Conservation (phyloP, 2,797 vertebrate species). For the Macroramphosus scolopax region DNA sequence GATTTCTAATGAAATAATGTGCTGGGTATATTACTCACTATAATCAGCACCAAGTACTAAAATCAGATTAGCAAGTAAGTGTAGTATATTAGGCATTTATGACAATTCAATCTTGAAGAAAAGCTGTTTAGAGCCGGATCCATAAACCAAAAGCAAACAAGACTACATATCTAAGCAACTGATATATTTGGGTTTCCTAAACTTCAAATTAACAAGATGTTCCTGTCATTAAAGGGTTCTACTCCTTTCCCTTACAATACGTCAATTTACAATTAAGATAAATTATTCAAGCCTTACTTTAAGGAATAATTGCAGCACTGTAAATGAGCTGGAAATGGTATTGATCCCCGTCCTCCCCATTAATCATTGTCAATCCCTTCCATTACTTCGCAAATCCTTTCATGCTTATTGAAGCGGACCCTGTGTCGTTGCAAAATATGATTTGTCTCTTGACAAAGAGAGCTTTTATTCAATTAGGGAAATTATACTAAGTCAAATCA, state of each 20-base stretch:
- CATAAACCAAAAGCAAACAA: too few relatives aligned
- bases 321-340: conserved; percentile 57
- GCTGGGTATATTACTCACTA: too few relatives aligned
- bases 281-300: conserved; percentile 50
- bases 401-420: conserved; percentile 15
- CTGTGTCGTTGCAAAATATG: conserved; percentile 12
- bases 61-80: too few relatives aligned
- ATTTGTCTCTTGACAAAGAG: conserved; percentile 1
- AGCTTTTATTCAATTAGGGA: conserved; percentile 10
- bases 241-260: conserved; percentile 27
- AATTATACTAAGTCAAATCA: conserved; percentile 3
- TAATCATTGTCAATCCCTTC: conserved; percentile 49
- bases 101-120: too few relatives aligned
- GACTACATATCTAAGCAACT: too few relatives aligned
- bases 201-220: conserved; percentile 29
- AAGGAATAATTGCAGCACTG: conserved; percentile 47
- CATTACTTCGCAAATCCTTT: conserved; percentile 52
- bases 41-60: too few relatives aligned
- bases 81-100: too few relatives aligned
- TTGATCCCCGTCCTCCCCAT: conserved; percentile 47
- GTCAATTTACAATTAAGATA: conserved; percentile 57
- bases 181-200: conserved; percentile 21
- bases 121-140: background rate
- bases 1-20: too few relatives aligned
- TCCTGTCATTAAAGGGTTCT: conserved; percentile 23